A percentile compares a stretch with the other conserved stretches of the same genome.
Evolutionary conservation across 2,797 vertebrate species (phyloP).

Genomic region (Lagodon rhomboides): DNA sequence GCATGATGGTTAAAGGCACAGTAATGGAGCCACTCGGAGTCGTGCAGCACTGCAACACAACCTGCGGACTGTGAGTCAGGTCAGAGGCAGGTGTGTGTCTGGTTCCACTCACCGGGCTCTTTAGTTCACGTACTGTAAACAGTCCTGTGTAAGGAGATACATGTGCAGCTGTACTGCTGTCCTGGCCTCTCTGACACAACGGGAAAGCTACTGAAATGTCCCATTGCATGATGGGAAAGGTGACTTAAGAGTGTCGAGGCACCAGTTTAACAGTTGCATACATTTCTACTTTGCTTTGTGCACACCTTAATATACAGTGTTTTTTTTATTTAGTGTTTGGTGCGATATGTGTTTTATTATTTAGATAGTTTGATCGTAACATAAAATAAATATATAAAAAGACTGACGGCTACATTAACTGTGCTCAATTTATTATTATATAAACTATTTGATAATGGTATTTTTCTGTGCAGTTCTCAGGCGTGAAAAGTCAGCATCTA

Average conservation of each 20-base stretch:
- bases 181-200: background rate
- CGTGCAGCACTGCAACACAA: slow-evolving; percentile 45
- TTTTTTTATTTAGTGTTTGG: background rate
- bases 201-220: background rate
- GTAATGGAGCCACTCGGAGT: background rate
- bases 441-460: background rate
- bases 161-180: background rate
- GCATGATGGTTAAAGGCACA: slow-evolving; percentile 28
- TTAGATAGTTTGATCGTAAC: background rate
- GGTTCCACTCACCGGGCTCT: slow-evolving; percentile 36
- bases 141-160: slow-evolving; percentile 33
- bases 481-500: background rate
- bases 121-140: slow-evolving; percentile 30
- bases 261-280: background rate
- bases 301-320: background rate
- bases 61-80: slow-evolving; percentile 6
- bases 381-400: background rate
- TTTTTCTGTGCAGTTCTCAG: background rate
- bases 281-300: background rate
- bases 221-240: slow-evolving; percentile 24
- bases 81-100: slow-evolving; percentile 11
- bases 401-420: background rate
- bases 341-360: background rate
- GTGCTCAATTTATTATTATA: too few relatives aligned
- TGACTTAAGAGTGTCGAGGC: background rate